A percentile compares a stretch with the other conserved stretches of the same genome.
Evolutionary conservation across 2,888 invertebrate species (phyloP).

Genomic region (Hypolimnas misippus): DNA sequence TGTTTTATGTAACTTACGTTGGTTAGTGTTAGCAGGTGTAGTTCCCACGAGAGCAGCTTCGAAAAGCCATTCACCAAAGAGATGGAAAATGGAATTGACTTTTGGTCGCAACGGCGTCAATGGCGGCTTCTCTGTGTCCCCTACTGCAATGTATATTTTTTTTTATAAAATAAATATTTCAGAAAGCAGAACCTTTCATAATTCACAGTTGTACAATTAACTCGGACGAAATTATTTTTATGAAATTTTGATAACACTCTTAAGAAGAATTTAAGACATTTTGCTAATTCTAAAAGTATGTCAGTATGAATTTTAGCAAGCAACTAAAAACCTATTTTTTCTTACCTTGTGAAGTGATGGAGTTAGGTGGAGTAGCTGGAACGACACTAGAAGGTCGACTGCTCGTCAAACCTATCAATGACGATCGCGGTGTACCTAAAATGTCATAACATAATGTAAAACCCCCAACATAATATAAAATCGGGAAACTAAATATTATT

Average conservation of each 20-base stretch:
- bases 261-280: too few relatives aligned
- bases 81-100: conserved; percentile 96
- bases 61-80: conserved; percentile 98
- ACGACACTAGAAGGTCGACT: conserved; percentile 86
- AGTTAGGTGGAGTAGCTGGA: conserved; percentile 87
- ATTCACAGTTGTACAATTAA: too few relatives aligned
- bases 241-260: too few relatives aligned
- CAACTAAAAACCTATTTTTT: too few relatives aligned
- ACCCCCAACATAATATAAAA: too few relatives aligned
- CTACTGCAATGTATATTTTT: too few relatives aligned
- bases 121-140: conserved; percentile 85
- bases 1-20: conserved; percentile 57
- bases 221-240: too few relatives aligned
- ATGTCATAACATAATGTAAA: conserved; percentile 11
- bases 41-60: conserved; percentile 97
- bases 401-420: conserved; percentile 90
- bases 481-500: too few relatives aligned
- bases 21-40: conserved; percentile 54
- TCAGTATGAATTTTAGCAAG: too few relatives aligned
- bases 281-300: too few relatives aligned
- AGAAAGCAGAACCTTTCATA: background rate
- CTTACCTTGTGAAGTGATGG: conserved; percentile 74
- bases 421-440: conserved; percentile 90
- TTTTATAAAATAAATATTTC: background rate
- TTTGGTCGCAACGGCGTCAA: conserved; percentile 92